A percentile compares a stretch with the other conserved stretches of the same genome.
Evolutionary conservation across 2,797 vertebrate genomes (phyloP).

Genomic region (Myotis vivesi): DNA sequence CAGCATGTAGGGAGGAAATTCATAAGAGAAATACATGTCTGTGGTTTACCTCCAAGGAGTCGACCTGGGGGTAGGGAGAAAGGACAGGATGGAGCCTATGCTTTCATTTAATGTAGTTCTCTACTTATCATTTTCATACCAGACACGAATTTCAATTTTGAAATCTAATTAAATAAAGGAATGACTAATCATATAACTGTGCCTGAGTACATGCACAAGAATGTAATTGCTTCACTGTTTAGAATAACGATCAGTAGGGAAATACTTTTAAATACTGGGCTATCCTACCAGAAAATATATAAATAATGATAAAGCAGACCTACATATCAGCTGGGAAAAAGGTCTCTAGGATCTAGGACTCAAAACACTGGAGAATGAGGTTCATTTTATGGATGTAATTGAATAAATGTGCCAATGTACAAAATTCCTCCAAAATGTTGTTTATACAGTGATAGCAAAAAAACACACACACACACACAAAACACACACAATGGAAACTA

Average conservation of each 20-base stretch:
- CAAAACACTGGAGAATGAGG: neutral
- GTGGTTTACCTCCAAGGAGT: neutral
- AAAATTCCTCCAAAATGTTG: neutral
- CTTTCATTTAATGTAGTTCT: neutral
- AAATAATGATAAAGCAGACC: neutral
- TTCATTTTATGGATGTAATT: conserved; percentile 12
- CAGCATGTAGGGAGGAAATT: neutral
- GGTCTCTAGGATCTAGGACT: neutral
- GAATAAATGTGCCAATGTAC: neutral
- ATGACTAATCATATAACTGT: conserved; percentile 17
- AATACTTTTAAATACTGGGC: neutral
- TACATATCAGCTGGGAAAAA: neutral
- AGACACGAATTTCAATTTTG: conserved; percentile 16
- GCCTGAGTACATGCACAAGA: neutral
- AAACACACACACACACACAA: too few species aligned
- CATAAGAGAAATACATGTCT: neutral
- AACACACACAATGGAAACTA: neutral
- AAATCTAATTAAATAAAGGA: conserved; percentile 48
- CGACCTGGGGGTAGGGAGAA: neutral
- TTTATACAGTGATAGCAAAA: neutral
- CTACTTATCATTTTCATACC: neutral
- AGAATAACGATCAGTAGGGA: neutral
- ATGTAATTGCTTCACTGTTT: neutral
- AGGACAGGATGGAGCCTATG: neutral
- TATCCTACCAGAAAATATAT: neutral